Conservation (phyloP, 2,113 vertebrate genomes). For the Candoia aspera region DNA sequence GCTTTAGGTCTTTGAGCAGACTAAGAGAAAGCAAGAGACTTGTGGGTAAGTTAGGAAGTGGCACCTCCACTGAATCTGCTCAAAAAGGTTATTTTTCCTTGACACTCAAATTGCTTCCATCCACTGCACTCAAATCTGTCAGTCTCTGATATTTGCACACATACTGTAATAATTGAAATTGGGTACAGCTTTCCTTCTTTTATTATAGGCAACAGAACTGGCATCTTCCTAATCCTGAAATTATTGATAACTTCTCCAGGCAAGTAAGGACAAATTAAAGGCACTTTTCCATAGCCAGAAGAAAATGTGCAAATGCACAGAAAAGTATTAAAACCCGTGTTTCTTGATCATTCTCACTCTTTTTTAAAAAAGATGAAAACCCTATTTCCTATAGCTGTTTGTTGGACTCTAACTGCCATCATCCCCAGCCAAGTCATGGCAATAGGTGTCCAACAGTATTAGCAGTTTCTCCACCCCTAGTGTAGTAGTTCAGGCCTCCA, state of each 20-base stretch:
- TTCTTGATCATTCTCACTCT: too few species aligned
- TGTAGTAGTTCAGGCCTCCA: too few species aligned
- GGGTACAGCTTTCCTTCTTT: too few species aligned
- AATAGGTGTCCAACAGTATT: too few species aligned
- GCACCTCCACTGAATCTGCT: not conserved
- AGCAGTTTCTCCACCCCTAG: too few species aligned
- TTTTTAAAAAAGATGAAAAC: too few species aligned
- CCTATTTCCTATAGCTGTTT: too few species aligned
- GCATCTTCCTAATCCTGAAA: constrained; percentile 56
- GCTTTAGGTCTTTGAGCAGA: not conserved
- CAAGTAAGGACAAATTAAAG: constrained; percentile 21
- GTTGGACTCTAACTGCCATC: too few species aligned
- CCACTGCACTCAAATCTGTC: constrained; percentile 23
- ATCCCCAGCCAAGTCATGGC: too few species aligned
- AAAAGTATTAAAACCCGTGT: not conserved
- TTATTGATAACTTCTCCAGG: constrained; percentile 59
- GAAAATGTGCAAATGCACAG: not conserved
- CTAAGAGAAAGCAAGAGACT: constrained; percentile 1
- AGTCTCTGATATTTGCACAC: constrained; percentile 41
- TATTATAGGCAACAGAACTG: constrained; percentile 55
- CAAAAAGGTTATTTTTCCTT: constrained; percentile 21
- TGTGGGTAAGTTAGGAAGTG: not conserved
- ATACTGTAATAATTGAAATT: constrained; percentile 42
- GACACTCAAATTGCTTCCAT: constrained; percentile 50
- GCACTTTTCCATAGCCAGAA: not conserved